Evolutionary conservation across 2,888 invertebrate genomes (phyloP), one percentile per base, ranked within the genome.

Genomic region (Apodemia zela): DNA sequence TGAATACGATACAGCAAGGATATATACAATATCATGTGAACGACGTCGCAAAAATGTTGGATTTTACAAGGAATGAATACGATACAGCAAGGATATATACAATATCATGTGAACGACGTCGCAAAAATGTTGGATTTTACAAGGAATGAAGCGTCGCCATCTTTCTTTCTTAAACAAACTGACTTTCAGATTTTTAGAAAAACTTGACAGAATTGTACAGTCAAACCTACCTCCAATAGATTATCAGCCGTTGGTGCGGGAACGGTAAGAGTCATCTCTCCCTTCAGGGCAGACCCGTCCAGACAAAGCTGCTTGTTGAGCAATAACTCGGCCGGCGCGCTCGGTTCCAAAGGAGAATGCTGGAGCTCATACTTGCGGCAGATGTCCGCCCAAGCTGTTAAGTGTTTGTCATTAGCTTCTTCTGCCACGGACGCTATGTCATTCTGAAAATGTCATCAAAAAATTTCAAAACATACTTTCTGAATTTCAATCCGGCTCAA

Each of bases 361-460:
- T 93, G 87, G 35, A 98, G 94, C 58, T 93, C 92, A 82, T 96
- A 95, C 68, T 90, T 89, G 68, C 94, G 93, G 80, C 98, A 98
- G 35, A 96, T 94, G 77, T 96, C 96, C 0, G 97, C 97, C 98
- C 98, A 98, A 18, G 98, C 97, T 0, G 94, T 94, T 89, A 98
- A 93, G 82, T 98, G 98, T 80, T 98, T 98, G 85, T 98, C 98
- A 82, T 98, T 98, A 0, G 97, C 97, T 76, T 98, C 97, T 73
- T 97, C 97, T 0, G 97, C 96, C 6, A 97, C 95, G 10, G 94
- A 94, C 1, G 93, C 93, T 87, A 97, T 94, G 87, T 97, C 97
- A 58, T 93, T 89, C 97, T 97, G 80, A 1, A 79, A 73, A 42
- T 17, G 3, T 38, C 18, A 4, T 25, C 25, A 25, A 25, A 25